Conservation (phyloP, 2,888 invertebrate species). For the Calameuta filiformis region DNA sequence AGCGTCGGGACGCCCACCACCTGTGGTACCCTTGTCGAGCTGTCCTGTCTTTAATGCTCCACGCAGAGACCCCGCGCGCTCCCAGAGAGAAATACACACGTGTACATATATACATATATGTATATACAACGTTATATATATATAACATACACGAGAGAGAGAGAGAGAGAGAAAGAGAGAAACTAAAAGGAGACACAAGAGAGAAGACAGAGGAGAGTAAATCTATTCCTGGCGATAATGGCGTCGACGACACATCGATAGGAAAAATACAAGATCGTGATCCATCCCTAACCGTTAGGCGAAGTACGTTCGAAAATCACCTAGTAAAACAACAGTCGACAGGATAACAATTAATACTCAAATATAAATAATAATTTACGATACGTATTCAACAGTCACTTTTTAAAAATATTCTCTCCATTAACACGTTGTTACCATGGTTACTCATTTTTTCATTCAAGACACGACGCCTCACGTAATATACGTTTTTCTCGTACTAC, state of each 20-base stretch:
- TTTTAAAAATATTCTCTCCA: too few relatives aligned
- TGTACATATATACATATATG: neutral
- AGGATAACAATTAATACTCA: too few relatives aligned
- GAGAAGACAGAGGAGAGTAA: conserved; percentile 20
- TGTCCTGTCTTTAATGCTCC: conserved; percentile 23
- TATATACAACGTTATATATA: too few relatives aligned
- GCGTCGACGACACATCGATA: conserved; percentile 41
- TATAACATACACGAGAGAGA: neutral
- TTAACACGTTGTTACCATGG: too few relatives aligned
- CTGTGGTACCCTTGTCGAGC: conserved; percentile 46
- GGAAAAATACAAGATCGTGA: conserved; percentile 20
- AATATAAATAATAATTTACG: too few relatives aligned
- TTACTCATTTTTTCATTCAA: too few relatives aligned
- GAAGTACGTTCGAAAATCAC: too few relatives aligned
- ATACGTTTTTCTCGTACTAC: too few relatives aligned
- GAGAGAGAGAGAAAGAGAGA: conserved; percentile 6
- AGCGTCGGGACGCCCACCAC: conserved; percentile 55
- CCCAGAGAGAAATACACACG: neutral
- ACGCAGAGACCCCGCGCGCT: conserved; percentile 8
- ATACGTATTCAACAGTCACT: too few relatives aligned
- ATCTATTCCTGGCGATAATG: conserved; percentile 43
- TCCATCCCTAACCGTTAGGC: neutral
- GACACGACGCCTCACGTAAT: too few relatives aligned
- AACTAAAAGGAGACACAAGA: conserved; percentile 13
- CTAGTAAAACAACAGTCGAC: too few relatives aligned